Evolutionary conservation across 2,113 vertebrate species (phyloP).

Genomic region (Strix aluco): DNA sequence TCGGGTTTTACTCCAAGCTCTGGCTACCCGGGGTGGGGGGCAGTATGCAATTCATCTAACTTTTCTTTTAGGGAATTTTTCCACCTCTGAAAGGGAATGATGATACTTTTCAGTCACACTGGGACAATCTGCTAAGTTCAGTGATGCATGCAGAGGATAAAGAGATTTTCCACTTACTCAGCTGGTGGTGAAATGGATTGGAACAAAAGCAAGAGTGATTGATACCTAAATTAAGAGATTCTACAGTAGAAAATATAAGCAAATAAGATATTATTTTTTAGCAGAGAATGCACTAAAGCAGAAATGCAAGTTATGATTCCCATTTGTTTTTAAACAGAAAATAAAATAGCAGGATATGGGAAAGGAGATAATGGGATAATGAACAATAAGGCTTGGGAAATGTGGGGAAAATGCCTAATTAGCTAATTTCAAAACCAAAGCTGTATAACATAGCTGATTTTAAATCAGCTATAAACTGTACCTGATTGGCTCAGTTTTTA

Average conservation of each 20-base stretch:
- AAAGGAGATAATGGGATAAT: background rate
- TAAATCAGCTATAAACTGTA: background rate
- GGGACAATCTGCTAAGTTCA: background rate
- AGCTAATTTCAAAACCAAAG: background rate
- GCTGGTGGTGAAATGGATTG: background rate
- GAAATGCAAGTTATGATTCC: background rate
- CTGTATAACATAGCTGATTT: background rate
- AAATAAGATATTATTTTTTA: background rate
- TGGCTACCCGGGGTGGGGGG: background rate
- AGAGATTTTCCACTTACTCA: conserved; percentile 36
- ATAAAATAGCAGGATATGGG: background rate
- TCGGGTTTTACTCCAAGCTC: background rate
- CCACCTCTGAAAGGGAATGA: conserved; percentile 10
- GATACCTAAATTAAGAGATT: conserved; percentile 18
- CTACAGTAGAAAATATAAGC: background rate
- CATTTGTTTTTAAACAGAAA: background rate
- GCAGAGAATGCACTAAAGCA: background rate
- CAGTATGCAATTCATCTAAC: background rate
- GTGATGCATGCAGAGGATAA: background rate
- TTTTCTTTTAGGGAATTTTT: conserved; percentile 20
- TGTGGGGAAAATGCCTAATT: background rate
- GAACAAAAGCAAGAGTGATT: background rate
- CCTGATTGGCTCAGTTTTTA: background rate
- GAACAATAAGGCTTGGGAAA: background rate
- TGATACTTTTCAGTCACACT: conserved; percentile 22